Evolutionary conservation across 2,888 invertebrate genomes (phyloP), one percentile per base, ranked within the genome.

Genomic region (Saturnia pavonia): DNA sequence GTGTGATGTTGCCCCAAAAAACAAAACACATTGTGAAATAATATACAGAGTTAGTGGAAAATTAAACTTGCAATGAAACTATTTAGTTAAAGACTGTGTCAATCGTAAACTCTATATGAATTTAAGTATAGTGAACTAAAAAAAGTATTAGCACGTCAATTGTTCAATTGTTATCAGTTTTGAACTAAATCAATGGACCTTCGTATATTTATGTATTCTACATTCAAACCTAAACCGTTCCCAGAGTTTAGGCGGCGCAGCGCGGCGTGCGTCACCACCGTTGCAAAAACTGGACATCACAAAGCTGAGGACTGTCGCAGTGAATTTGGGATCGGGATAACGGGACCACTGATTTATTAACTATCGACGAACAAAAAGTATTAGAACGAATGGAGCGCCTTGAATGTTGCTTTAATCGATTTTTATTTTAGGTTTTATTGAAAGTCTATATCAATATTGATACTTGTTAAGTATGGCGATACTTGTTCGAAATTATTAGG

Each of bases 311-410:
- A 79, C 81, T 78, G 80, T 76, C 75, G 79, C 79, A 80, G 80
- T 81, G 80, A 82, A 84, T 85, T 82, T 82, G 73, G 75, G 67
- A 72, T 72, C 74, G 77, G 79, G 71, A 78, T 89, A 89, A 88
- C 89, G 88, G 89, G 80, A 80, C 75, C 75, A 43, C 70, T 79
- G 85, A 89, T 89, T 88, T 88, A 89, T 88, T 81, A 80, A 80
- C 80, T 77, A 77, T 75, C 76, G 73, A 72, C 76, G 80, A 82
- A 79, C 76, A 80, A 78, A 82, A 81, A 84, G 82, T 74, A 73
- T 68, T 72, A 74, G 71, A 71, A 72, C 73, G 73, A 75, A 66
- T 22, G 72, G 40, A 40, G 65, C 65, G 40, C 19, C 65, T 40
- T 40, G 65, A 40, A 65, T 65, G 34, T 40, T 65, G 65, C 65